These are phyloP conservation scores for Chromis chromis DNA, from an alignment of 2,797 vertebrate species.

Conservation along the genomic window DNA sequence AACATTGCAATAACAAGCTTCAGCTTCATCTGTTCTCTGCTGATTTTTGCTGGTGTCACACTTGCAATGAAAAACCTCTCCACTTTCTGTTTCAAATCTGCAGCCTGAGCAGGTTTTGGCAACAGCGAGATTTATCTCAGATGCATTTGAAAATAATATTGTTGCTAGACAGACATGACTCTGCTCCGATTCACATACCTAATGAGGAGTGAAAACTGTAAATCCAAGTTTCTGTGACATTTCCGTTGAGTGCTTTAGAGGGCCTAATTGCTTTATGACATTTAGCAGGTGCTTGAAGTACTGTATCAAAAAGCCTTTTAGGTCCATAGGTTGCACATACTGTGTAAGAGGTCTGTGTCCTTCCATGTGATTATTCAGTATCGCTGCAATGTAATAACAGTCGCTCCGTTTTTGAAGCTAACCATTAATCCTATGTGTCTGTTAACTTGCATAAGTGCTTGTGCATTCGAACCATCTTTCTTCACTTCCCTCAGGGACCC, in stretches of 20 bases:
- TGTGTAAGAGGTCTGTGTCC: constrained; percentile 59
- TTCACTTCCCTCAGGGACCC: constrained; percentile 80
- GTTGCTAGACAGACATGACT: constrained; percentile 26
- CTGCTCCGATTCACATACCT: constrained; percentile 25
- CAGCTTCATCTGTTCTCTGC: constrained; percentile 35
- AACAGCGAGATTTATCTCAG: constrained; percentile 22
- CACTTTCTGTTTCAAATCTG: constrained; percentile 24
- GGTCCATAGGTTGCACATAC: constrained; percentile 59
- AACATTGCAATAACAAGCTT: constrained; percentile 69
- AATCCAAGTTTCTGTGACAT: constrained; percentile 61
- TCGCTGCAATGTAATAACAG: constrained; percentile 62
- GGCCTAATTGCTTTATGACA: constrained; percentile 68
- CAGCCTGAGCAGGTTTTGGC: constrained; percentile 22
- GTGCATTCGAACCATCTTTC: constrained; percentile 64
- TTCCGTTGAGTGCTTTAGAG: constrained; percentile 66
- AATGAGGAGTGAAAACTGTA: constrained; percentile 45
- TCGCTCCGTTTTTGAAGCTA: constrained; percentile 55
- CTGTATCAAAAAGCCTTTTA: constrained; percentile 62
- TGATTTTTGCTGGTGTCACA: constrained; percentile 23
- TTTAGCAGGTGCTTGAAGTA: constrained; percentile 71
- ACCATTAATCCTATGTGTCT: constrained; percentile 61
- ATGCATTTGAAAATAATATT: constrained; percentile 34
- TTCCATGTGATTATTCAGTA: constrained; percentile 61
- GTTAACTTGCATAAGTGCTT: constrained; percentile 49
- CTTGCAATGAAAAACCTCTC: constrained; percentile 38